Evolutionary conservation across 2,888 invertebrate species (phyloP), one percentile per base, ranked within the genome.

Genomic region (Notocelia uddmanniana): DNA sequence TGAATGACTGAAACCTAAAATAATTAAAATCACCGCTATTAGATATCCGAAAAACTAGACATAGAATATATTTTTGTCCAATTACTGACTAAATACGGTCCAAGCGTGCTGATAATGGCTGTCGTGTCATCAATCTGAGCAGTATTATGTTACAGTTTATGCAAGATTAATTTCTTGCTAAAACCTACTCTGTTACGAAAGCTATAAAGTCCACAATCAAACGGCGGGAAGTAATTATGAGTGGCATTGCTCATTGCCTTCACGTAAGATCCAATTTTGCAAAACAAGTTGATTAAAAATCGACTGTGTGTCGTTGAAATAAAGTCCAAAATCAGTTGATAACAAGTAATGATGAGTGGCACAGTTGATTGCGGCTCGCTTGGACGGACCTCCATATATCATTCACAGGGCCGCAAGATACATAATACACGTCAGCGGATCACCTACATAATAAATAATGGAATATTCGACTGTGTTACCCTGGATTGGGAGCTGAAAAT

Each of bases 351-450:
- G 18, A 19, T 2, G 19, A 50, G 13, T 8, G 50, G 62, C 34
- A 19, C 15, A 9, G 48, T 50, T 31, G 13, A 3, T 34, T 26
- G 60, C 48, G 45, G 26, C n/a, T 23, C 2, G n/a, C 18, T 23
- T 18, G 31, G 68, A n/a, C 52, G 50, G 50, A 52, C 58, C 50
- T 37, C 64, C 19, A 70, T 70, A 70, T 58, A 70, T 70, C 70
- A 70, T 52, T 64, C 37, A 15, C n/a, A 18, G 37, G n/a, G 31
- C 48, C 41, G 52, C 45, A 37, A 52, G 58, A 58, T 70, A 70
- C 70, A 64, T 70, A 70, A 70, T 70, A n/a, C 13, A 19, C 58
- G 64, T 41, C 57, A 58, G 64, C 64, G 63, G 64, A 70, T 70
- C 64, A 52, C 58, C 58, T 26, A 19, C 52, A 50, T 64, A 41